These are phyloP conservation scores for Mythimna albipuncta DNA, from an alignment of 2,888 invertebrate species.

Conservation along the genomic window DNA sequence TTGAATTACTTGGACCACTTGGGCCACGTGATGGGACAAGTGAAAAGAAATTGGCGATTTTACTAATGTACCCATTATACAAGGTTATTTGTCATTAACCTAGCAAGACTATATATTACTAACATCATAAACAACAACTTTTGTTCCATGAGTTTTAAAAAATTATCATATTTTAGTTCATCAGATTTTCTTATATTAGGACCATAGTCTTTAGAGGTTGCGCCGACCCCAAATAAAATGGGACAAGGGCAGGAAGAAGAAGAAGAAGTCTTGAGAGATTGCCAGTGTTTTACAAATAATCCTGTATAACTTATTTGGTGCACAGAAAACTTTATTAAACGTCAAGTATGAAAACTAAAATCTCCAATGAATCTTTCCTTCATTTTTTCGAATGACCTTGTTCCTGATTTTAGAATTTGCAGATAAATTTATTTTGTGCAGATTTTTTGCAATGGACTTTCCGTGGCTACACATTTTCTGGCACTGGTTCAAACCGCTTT, in stretches of 20 bases:
- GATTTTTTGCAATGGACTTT: neutral
- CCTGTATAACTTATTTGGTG: too few species aligned
- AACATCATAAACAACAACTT: too few species aligned
- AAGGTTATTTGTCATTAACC: too few species aligned
- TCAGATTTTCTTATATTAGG: too few species aligned
- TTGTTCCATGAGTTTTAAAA: too few species aligned
- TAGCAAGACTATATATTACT: too few species aligned
- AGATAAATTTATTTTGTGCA: neutral
- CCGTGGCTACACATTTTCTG: conserved; percentile 8
- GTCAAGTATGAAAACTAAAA: neutral
- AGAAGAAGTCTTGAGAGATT: too few species aligned
- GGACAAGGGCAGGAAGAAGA: too few species aligned
- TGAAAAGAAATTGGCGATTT: conserved; percentile 44
- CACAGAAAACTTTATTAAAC: neutral
- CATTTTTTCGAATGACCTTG: neutral
- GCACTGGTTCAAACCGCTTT: conserved; percentile 11
- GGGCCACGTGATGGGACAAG: conserved; percentile 66
- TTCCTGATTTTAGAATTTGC: neutral
- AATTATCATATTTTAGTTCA: too few species aligned
- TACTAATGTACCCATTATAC: neutral
- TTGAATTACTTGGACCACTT: conserved; percentile 87
- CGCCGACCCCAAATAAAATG: too few species aligned
- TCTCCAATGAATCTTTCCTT: neutral
- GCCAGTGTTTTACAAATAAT: too few species aligned
- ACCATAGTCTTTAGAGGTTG: too few species aligned